phyloP scores from a whole-genome alignment of 2,888 invertebrate genomes.

The Drosophila borborema region DNA sequence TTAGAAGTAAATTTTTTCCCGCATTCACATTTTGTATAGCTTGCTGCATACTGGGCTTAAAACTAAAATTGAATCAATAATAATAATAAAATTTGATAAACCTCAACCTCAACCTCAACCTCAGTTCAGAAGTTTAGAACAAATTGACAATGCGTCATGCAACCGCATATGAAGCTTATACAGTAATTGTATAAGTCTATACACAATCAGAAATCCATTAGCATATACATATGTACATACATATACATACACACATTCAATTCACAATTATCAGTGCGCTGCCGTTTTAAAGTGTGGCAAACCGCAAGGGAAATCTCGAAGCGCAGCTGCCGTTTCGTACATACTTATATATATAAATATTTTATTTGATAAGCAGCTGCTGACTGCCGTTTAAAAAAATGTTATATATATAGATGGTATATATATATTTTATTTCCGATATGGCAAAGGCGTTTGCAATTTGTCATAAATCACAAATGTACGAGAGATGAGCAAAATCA shows the following conservation, averaged over 20 bases:
- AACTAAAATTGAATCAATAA: not conserved
- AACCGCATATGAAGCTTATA: slow-evolving; percentile 8
- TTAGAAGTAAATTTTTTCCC: not conserved
- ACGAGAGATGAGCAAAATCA: not conserved
- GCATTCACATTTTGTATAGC: not conserved
- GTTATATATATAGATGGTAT: not conserved
- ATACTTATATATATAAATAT: not conserved
- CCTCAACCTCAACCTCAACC: not conserved
- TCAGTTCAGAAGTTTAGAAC: slow-evolving; percentile 4
- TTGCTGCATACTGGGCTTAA: not conserved
- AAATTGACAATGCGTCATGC: slow-evolving; percentile 15
- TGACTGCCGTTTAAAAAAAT: slow-evolving; percentile 15
- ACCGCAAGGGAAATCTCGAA: slow-evolving; percentile 49
- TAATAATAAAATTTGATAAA: not conserved
- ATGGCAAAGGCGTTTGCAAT: slow-evolving; percentile 28
- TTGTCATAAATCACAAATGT: slow-evolving; percentile 46
- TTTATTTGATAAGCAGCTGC: slow-evolving; percentile 47
- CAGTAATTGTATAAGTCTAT: slow-evolving; percentile 26
- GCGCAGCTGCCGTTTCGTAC: slow-evolving; percentile 32
- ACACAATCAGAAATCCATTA: not conserved
- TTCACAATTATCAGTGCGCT: slow-evolving; percentile 23
- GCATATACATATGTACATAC: slow-evolving; percentile 1
- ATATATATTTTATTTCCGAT: slow-evolving; percentile 26
- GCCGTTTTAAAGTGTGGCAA: slow-evolving; percentile 25
- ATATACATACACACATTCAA: not conserved